phyloP scores from a whole-genome alignment of 1,140 invertebrate species.

The Chelonus insularis region DNA sequence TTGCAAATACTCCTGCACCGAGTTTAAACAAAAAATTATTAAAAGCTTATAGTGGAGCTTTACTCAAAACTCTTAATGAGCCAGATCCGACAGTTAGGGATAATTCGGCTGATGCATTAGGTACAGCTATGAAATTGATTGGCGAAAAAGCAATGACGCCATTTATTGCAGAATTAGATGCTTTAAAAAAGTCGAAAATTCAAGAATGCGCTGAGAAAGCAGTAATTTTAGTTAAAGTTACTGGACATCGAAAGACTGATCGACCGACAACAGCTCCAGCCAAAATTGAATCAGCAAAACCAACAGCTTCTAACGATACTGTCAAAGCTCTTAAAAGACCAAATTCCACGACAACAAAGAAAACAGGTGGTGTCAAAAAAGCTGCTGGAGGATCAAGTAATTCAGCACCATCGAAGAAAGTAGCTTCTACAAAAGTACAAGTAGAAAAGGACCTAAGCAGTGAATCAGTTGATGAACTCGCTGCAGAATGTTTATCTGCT shows the following conservation, averaged over 20 bases:
- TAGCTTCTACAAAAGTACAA: constrained; percentile 43
- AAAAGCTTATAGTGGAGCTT: constrained; percentile 78
- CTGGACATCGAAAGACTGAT: constrained; percentile 61
- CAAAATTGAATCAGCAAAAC: constrained; percentile 50
- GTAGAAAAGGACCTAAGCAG: constrained; percentile 48
- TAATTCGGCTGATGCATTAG: constrained; percentile 84
- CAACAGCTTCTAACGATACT: constrained; percentile 37
- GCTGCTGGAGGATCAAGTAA: constrained; percentile 33
- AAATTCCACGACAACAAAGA: constrained; percentile 54
- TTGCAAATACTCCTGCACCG: constrained; percentile 77
- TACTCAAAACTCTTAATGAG: constrained; percentile 87
- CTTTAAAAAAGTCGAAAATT: constrained; percentile 93
- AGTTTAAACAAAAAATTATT: constrained; percentile 90
- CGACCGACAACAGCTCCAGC: constrained; percentile 62
- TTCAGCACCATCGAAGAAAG: constrained; percentile 46
- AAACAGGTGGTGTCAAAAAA: constrained; percentile 46
- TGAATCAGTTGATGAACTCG: constrained; percentile 75
- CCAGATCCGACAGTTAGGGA: constrained; percentile 85
- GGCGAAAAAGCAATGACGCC: constrained; percentile 88
- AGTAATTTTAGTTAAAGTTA: constrained; percentile 76
- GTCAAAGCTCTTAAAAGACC: constrained; percentile 53
- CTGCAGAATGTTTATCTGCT: constrained; percentile 64
- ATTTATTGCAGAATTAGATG: constrained; percentile 85
- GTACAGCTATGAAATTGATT: constrained; percentile 91
- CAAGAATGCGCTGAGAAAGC: constrained; percentile 94